These are phyloP conservation scores for Drosophila pectinifera DNA, from an alignment of 1,140 invertebrate species.

Conservation along the genomic window DNA sequence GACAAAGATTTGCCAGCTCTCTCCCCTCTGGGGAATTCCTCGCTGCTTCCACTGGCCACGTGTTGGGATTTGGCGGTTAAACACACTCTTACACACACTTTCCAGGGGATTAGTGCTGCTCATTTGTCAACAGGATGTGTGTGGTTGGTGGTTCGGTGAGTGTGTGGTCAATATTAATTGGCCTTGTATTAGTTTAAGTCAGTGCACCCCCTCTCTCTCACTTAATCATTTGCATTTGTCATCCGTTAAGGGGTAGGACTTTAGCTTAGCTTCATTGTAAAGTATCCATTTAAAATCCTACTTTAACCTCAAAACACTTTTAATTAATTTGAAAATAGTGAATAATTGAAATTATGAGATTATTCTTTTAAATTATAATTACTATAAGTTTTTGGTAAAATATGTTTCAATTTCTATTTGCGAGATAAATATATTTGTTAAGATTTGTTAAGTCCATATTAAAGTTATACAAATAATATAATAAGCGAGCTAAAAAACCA, in stretches of 20 bases:
- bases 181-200: slow-evolving; percentile 63
- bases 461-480: too few species aligned
- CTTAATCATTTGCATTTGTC: slow-evolving; percentile 28
- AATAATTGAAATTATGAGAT: too few species aligned
- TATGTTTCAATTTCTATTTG: too few species aligned
- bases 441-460: too few species aligned
- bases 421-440: too few species aligned
- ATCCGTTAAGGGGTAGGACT: not conserved
- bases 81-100: slow-evolving; percentile 40
- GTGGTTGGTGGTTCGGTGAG: slow-evolving; percentile 6
- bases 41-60: slow-evolving; percentile 60
- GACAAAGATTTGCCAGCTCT: slow-evolving; percentile 42
- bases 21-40: slow-evolving; percentile 64
- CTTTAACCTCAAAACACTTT: not conserved
- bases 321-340: too few species aligned
- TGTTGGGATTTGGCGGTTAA: slow-evolving; percentile 73
- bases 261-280: not conserved
- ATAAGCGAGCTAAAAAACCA: too few species aligned
- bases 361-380: too few species aligned
- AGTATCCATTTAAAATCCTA: not conserved
- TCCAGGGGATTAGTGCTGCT: slow-evolving; percentile 68
- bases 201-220: slow-evolving; percentile 4
- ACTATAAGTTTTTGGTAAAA: too few species aligned
- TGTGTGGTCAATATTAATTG: slow-evolving; percentile 73
- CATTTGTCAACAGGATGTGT: slow-evolving; percentile 76